These are phyloP conservation scores for Tridacna gigas DNA, from an alignment of 2,888 invertebrate species.

Conservation along the genomic window DNA sequence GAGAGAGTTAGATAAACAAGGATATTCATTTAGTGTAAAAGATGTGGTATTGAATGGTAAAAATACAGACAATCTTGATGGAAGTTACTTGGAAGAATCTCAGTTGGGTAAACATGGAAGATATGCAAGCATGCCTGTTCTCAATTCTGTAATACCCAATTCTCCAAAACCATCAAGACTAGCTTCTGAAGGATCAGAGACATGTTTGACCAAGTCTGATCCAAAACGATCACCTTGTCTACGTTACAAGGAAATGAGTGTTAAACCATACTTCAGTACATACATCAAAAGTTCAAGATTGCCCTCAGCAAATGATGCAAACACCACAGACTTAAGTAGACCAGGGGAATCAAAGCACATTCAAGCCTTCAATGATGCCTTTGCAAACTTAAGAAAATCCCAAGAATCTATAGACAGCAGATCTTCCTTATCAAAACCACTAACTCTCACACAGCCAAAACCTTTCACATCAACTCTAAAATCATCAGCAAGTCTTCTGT, in stretches of 20 bases:
- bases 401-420: constrained; percentile 63
- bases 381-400: constrained; percentile 63
- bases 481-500: constrained; percentile 48
- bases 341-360: constrained; percentile 61
- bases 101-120: constrained; percentile 51
- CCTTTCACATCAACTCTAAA: constrained; percentile 62
- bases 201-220: constrained; percentile 34
- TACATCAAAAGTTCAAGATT: constrained; percentile 48
- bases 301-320: background rate
- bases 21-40: constrained; percentile 24
- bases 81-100: constrained; percentile 49
- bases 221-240: constrained; percentile 30
- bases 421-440: constrained; percentile 37
- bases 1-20: constrained; percentile 34
- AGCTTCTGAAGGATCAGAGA: constrained; percentile 46
- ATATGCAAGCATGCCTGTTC: constrained; percentile 74
- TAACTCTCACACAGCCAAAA: constrained; percentile 63
- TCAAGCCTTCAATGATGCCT: constrained; percentile 72
- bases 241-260: constrained; percentile 59
- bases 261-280: constrained; percentile 59
- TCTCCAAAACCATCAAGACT: constrained; percentile 49
- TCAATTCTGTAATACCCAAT: constrained; percentile 45
- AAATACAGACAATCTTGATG: constrained; percentile 45
- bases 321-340: constrained; percentile 10
- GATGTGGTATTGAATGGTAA: constrained; percentile 23